Base-by-base conservation (phyloP, 2,888 invertebrate genomes). In the Latheticus oryzae region DNA sequence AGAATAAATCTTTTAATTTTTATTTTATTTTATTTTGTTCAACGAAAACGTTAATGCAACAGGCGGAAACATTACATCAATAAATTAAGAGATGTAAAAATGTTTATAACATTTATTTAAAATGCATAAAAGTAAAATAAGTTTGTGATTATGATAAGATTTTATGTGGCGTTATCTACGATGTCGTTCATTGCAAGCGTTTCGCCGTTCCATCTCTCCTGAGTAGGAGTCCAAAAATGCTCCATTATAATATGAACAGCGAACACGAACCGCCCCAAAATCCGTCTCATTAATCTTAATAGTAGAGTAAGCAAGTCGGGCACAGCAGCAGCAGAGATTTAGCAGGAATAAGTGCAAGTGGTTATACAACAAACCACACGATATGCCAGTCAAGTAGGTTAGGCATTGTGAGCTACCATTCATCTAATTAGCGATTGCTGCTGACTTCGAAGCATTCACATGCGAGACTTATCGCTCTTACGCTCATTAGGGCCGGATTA, bases 391-490 rank as follows among this genome's bases (percentile, higher is more conserved):
- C 76, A 74, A 77, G 76, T 76, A 69, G 75, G 72, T 67, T 66
- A 72, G 70, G 53, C 69, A 76, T 76, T 76, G 75, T 76, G 72
- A 73, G 70, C 74, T 72, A 76, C 75, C 73, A 77, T 78, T 78
- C 78, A 78, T 77, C 77, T 78, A 78, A 78, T 78, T 78, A 78
- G 76, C 74, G 73, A 76, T 73, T 74, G 76, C 73, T 73, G 73
- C 74, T 74, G 76, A 73, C 71, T 75, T 73, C 70, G 73, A 72
- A 71, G 76, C 75, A 76, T 76, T 77, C 77, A 76, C 75, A 76
- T 74, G 77, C 72, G 74, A 77, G 76, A 77, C 77, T 78, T 78
- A 78, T 78, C 78, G 78, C 77, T 78, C 77, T 78, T 77, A 78
- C 78, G 75, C 78, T 78, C 78, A 78, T 78, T 78, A 78, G 77